A percentile compares a stretch with the other conserved stretches of the same genome.
Evolutionary conservation across 1,140 invertebrate species (phyloP).

Genomic region (Nilaparvata lugens): DNA sequence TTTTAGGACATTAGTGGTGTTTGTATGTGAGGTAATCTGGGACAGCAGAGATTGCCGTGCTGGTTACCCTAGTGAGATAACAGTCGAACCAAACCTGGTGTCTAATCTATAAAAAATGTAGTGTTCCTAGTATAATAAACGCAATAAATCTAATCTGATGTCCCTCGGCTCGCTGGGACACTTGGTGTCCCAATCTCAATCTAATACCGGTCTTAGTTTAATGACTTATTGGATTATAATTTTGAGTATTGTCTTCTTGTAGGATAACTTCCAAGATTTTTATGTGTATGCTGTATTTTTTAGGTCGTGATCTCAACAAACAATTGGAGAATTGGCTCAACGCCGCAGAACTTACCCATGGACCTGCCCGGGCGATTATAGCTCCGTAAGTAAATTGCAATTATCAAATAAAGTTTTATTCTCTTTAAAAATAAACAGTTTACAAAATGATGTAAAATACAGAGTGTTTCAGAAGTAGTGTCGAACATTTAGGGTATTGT

Average conservation of each 20-base stretch:
- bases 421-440: too few species aligned
- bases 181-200: conserved; percentile 1
- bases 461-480: too few species aligned
- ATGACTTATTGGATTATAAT: conserved; percentile 2
- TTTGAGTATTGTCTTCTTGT: conserved; percentile 4
- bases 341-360: conserved; percentile 72
- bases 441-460: too few species aligned
- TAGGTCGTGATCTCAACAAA: conserved; percentile 68
- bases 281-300: conserved; percentile 26
- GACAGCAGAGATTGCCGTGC: too few species aligned
- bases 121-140: too few species aligned
- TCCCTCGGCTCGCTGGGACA: neutral
- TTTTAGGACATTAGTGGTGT: too few species aligned
- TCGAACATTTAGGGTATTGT: too few species aligned
- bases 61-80: too few species aligned
- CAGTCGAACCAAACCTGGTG: too few species aligned
- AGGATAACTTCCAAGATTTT: conserved; percentile 1
- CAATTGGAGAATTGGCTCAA: conserved; percentile 86
- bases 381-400: conserved; percentile 69
- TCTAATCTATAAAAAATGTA: too few species aligned
- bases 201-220: neutral
- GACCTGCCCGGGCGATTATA: conserved; percentile 91
- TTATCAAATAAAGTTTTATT: neutral
- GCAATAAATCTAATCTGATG: too few species aligned
- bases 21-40: too few species aligned